Evolutionary conservation across 30 jellyfish, hydroid and myxozoan species (phyloP).

Genomic region (Nemopilema nomurai): DNA sequence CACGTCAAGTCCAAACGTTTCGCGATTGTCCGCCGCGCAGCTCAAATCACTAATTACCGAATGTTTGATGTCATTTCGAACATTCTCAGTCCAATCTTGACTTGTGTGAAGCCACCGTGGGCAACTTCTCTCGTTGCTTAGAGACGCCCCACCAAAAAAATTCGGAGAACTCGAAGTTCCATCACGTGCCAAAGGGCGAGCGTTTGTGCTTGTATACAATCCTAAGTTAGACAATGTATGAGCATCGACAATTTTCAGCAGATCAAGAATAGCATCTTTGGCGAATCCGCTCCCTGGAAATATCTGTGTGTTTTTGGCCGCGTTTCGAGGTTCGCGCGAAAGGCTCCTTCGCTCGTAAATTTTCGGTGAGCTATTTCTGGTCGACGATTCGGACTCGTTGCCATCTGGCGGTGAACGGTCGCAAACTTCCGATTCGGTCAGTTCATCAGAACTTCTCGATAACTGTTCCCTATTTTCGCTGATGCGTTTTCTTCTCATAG

Average conservation of each 20-base stretch:
- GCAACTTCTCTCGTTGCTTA: constrained; percentile 26
- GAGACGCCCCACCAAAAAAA: constrained; percentile 12
- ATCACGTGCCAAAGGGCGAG: constrained; percentile 33
- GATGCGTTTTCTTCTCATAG: constrained; percentile 26
- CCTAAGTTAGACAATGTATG: constrained; percentile 59
- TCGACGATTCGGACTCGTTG: constrained; percentile 18
- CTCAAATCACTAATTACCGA: background rate
- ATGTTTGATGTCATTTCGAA: background rate
- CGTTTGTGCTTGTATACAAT: constrained; percentile 35
- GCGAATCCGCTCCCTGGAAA: constrained; percentile 46
- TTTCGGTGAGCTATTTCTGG: constrained; percentile 1
- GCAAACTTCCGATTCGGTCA: background rate
- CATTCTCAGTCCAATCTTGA: constrained; percentile 21
- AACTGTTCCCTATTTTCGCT: background rate
- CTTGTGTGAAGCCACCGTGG: constrained; percentile 53
- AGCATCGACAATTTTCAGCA: constrained; percentile 42
- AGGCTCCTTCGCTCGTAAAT: constrained; percentile 4
- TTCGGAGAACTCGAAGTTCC: constrained; percentile 21
- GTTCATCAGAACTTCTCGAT: background rate
- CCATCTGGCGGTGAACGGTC: constrained; percentile 80
- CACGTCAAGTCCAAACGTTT: background rate
- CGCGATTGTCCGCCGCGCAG: background rate
- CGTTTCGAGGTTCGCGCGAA: background rate
- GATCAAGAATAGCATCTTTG: constrained; percentile 56
- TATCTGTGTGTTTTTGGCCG: background rate